Evolutionary conservation across 2,113 vertebrate species (phyloP).

Genomic region (Carassius carassius): DNA sequence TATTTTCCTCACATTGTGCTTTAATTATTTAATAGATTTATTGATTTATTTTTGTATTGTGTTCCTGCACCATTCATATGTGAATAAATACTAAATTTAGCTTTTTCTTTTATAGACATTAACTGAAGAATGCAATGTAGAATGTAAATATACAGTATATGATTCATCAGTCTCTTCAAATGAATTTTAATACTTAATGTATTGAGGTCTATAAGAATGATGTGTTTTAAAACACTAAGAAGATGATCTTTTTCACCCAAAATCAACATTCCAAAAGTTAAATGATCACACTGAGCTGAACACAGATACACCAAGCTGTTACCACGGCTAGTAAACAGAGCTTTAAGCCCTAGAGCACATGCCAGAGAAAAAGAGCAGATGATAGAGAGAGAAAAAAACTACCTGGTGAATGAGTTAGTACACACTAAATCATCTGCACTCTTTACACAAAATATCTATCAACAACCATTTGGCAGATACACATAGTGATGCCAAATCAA

Average conservation of each 20-base stretch:
- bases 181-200: background rate
- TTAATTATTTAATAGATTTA: no score
- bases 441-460: background rate
- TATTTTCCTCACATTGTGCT: background rate
- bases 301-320: conserved; percentile 9
- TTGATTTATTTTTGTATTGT: background rate
- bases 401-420: background rate
- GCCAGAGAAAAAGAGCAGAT: background rate
- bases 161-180: no score
- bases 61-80: background rate
- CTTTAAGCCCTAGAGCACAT: background rate
- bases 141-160: background rate
- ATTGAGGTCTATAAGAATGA: background rate
- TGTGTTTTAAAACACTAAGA: background rate
- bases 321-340: background rate
- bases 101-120: background rate
- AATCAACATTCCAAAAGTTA: background rate
- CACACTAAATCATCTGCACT: background rate
- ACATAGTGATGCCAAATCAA: background rate
- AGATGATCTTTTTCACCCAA: background rate
- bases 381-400: background rate
- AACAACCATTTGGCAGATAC: background rate
- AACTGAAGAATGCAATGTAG: background rate
- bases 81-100: background rate
- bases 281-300: background rate